These are phyloP conservation scores for Dicerorhinus sumatrensis DNA, from an alignment of 2,113 vertebrate species.

Conservation along the genomic window DNA sequence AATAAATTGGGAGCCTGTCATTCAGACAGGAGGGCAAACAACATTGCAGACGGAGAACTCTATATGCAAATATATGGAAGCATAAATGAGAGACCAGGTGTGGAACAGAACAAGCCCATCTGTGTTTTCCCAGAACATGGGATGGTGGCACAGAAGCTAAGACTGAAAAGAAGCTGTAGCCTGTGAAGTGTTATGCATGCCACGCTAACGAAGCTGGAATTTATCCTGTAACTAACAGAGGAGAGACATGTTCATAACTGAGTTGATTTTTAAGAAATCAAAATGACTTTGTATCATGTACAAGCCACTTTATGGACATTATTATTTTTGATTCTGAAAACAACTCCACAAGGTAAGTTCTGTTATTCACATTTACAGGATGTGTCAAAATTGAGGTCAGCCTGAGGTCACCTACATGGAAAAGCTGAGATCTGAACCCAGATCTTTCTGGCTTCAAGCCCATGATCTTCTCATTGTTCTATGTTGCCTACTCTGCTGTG, in stretches of 20 bases:
- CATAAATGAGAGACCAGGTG: not conserved
- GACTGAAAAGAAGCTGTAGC: not conserved
- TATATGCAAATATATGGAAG: not conserved
- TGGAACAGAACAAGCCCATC: constrained; percentile 3
- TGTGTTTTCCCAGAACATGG: not conserved
- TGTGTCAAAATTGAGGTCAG: not conserved
- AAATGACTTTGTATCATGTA: not conserved
- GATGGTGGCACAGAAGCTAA: not conserved
- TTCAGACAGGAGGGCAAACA: constrained; percentile 30
- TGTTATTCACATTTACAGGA: not conserved
- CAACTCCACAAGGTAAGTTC: not conserved
- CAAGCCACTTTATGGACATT: not conserved
- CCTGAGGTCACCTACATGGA: not conserved
- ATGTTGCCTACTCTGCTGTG: not conserved
- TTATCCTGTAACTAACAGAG: not conserved
- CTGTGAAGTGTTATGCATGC: not conserved
- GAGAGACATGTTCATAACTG: not conserved
- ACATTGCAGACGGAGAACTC: not conserved
- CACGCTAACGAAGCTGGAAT: not conserved
- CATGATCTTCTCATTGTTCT: not conserved
- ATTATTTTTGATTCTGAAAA: constrained; percentile 4
- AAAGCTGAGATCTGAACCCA: not conserved
- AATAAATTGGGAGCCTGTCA: constrained; percentile 47
- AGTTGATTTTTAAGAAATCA: not conserved
- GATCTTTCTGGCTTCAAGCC: not conserved